A percentile compares a stretch with the other conserved stretches of the same genome.
phyloP scores from a whole-genome alignment of 2,797 vertebrate genomes.

The Lepus oiostolus region DNA sequence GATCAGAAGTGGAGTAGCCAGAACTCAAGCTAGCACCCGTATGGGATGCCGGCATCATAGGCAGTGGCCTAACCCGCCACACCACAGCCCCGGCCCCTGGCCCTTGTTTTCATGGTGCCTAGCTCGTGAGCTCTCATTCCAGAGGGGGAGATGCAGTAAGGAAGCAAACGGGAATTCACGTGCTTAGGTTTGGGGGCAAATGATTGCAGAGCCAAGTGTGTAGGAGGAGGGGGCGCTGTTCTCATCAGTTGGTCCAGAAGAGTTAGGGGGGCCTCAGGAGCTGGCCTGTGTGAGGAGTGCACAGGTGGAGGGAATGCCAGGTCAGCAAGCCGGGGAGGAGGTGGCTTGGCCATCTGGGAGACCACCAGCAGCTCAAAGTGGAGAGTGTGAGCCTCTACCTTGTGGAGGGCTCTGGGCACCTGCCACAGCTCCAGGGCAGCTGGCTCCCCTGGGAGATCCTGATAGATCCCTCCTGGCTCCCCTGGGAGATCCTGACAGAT shows the following conservation, averaged over 20 bases:
- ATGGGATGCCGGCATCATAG: too few species aligned
- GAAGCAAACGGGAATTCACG: too few species aligned
- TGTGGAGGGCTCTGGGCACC: rapidly evolving
- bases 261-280: neutral
- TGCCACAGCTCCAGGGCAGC: neutral
- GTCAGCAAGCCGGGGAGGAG: neutral
- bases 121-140: neutral
- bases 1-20: too few species aligned
- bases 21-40: too few species aligned
- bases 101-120: neutral
- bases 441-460: too few species aligned
- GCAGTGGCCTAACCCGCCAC: too few species aligned
- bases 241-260: neutral
- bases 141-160: neutral
- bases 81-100: too few species aligned
- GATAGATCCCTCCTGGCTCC: too few species aligned
- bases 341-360: neutral
- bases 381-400: neutral
- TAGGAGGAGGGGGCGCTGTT: neutral
- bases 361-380: too few species aligned
- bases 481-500: neutral
- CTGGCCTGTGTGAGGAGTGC: neutral
- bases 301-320: neutral
- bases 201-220: neutral
- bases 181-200: too few species aligned